A percentile compares a stretch with the other conserved stretches of the same genome.
Conservation (phyloP, 2,113 vertebrate species). For the Tauraco erythrolophus region DNA sequence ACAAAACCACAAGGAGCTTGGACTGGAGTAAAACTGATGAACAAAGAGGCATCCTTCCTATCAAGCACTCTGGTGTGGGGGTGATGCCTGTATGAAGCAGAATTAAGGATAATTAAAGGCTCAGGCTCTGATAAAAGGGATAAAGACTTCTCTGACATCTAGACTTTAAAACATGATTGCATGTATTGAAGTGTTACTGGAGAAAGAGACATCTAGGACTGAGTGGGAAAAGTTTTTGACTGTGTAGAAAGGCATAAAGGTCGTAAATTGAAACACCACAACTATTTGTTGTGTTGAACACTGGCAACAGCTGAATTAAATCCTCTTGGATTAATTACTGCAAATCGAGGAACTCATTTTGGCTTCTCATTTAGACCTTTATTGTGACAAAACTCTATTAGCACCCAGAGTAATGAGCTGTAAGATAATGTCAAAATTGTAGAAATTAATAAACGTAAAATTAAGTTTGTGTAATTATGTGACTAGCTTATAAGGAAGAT, state of each 20-base stretch:
- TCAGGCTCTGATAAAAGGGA: background rate
- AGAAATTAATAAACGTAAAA: background rate
- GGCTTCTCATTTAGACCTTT: conserved; percentile 5
- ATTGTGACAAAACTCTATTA: background rate
- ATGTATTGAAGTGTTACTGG: background rate
- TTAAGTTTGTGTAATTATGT: background rate
- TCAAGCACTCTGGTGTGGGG: background rate
- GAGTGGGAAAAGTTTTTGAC: background rate
- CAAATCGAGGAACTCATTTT: conserved; percentile 13
- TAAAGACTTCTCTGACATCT: background rate
- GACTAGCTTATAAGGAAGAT: background rate
- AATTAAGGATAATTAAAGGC: background rate
- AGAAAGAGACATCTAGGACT: background rate
- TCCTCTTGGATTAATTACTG: conserved; percentile 39
- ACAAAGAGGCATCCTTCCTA: background rate
- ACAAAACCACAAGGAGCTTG: accelerated
- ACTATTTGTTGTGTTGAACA: background rate
- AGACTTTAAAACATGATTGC: background rate
- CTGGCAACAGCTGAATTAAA: background rate
- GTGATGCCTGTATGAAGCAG: background rate
- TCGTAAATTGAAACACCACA: background rate
- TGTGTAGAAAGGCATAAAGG: background rate
- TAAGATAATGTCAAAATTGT: background rate
- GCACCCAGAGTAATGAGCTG: background rate
- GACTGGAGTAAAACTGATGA: background rate